Evolutionary conservation across 2,888 invertebrate genomes (phyloP), one percentile per base, ranked within the genome.

Genomic region (Kryphioiulus occultus): DNA sequence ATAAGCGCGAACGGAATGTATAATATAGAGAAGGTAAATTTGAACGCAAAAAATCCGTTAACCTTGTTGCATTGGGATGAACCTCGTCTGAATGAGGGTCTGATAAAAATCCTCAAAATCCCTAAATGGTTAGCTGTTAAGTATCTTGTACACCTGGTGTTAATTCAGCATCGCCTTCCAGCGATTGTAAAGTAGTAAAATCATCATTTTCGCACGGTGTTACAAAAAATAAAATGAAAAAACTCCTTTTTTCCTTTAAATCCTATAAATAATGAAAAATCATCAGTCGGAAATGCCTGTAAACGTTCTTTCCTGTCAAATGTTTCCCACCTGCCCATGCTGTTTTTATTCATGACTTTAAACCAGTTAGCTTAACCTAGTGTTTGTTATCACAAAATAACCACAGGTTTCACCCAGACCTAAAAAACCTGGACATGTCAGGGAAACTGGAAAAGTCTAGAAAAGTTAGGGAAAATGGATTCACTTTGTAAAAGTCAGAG

Each of bases 1-100:
- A 26, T 10, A 68, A 68, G 68, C 68, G n/a, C 68, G 68, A 68
- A 68, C 68, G 68, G 68, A 68, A 68, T 68, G 26, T 68, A 68
- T n/a, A n/a, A n/a, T n/a, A n/a, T 68, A 68, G 68, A 68, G 68
- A 26, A 68, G 68, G 26, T 59, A n/a, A n/a, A n/a, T 68, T 68
- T n/a, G 9, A 10, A 12, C 53, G 5, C 19, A 53, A 53, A 53
- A 53, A 26, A 68, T n/a, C 68, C 26, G 68, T n/a, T 68, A 68
- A 68, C 68, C 68, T 68, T 68, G n/a, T n/a, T n/a, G 68, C 26
- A 68, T 12, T 26, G 68, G 12, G 68, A 68, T 68, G 68, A 68
- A 68, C 26, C 12, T 68, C 68, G n/a, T 26, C 68, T 10, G 68
- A 68, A 26, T 12, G 26, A 68, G 68, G 68, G 26, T 68, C 12